phyloP scores from a whole-genome alignment of 2,888 invertebrate genomes.

The Drosophila macrothrix region DNA sequence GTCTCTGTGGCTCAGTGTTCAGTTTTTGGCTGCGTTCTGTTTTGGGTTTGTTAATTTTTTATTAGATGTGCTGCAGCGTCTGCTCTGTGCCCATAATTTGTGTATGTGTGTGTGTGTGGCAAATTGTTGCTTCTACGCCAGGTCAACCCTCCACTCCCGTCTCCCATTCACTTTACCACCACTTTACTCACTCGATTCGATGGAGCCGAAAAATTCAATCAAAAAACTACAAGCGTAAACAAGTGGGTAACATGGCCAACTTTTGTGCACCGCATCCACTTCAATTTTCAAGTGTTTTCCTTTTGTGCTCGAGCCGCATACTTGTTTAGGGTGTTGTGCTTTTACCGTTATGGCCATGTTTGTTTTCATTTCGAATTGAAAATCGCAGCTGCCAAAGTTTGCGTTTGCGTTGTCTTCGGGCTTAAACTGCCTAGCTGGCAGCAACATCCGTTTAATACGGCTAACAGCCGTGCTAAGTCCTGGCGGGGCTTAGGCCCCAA shows the following conservation, averaged over 20 bases:
- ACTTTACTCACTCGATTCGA: constrained; percentile 1
- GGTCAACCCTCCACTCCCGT: not conserved
- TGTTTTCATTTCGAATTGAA: constrained; percentile 55
- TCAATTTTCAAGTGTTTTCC: constrained; percentile 62
- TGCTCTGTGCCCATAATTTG: constrained; percentile 60
- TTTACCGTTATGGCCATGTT: constrained; percentile 35
- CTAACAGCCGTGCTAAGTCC: constrained; percentile 69
- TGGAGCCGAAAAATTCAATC: constrained; percentile 61
- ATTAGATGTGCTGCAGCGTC: constrained; percentile 63
- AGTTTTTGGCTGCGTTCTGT: constrained; percentile 13
- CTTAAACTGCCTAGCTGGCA: constrained; percentile 57
- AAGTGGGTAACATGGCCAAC: constrained; percentile 67
- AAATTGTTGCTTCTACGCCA: constrained; percentile 61
- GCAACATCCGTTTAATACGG: constrained; percentile 48
- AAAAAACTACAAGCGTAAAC: constrained; percentile 76
- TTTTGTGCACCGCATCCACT: constrained; percentile 51
- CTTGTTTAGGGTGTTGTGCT: constrained; percentile 27
- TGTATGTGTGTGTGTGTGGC: constrained; percentile 41
- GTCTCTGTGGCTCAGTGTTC: constrained; percentile 7
- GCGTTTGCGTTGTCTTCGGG: constrained; percentile 12
- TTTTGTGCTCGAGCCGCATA: constrained; percentile 40
- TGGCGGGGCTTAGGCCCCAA: constrained; percentile 35
- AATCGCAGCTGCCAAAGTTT: constrained; percentile 58
- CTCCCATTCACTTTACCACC: not conserved
- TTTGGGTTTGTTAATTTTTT: constrained; percentile 63